These are phyloP conservation scores for Gonocerus acuteangulatus DNA, from an alignment of 2,888 invertebrate species.

Conservation along the genomic window DNA sequence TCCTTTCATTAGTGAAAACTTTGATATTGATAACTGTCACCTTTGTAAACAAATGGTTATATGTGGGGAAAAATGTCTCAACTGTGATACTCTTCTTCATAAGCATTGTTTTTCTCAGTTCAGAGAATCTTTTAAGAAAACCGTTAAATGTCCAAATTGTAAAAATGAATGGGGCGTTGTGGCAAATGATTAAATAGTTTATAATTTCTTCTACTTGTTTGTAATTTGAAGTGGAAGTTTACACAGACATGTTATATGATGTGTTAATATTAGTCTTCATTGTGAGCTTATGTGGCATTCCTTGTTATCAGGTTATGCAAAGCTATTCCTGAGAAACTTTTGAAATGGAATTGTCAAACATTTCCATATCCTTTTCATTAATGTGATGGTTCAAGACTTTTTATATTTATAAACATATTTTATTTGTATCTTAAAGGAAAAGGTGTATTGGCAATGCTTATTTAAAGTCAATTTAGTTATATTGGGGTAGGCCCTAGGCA, in stretches of 20 bases:
- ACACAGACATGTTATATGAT: not conserved
- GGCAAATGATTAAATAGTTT: constrained; percentile 3
- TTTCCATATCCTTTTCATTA: constrained; percentile 25
- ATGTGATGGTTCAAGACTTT: constrained; percentile 26
- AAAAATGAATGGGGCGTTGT: constrained; percentile 25
- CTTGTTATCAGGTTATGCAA: constrained; percentile 18
- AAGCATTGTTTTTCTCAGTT: constrained; percentile 26
- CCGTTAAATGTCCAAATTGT: constrained; percentile 28
- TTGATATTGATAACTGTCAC: constrained; percentile 20
- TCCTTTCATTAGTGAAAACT: constrained; percentile 27
- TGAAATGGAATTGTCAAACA: constrained; percentile 22
- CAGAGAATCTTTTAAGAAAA: constrained; percentile 11
- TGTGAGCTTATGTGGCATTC: constrained; percentile 26
- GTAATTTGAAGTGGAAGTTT: constrained; percentile 3
- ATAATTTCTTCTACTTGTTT: not conserved
- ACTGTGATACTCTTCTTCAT: constrained; percentile 25
- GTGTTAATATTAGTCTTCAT: constrained; percentile 1
- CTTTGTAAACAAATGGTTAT: constrained; percentile 29
- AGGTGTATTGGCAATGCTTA: constrained; percentile 23
- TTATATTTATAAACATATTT: constrained; percentile 9
- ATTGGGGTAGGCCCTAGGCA: constrained; percentile 6
- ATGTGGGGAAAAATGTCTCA: constrained; percentile 23
- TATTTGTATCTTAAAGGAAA: constrained; percentile 20
- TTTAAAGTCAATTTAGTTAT: constrained; percentile 22
- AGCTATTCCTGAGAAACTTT: not conserved